phyloP scores from a whole-genome alignment of 2,113 vertebrate genomes.

The Castor canadensis region DNA sequence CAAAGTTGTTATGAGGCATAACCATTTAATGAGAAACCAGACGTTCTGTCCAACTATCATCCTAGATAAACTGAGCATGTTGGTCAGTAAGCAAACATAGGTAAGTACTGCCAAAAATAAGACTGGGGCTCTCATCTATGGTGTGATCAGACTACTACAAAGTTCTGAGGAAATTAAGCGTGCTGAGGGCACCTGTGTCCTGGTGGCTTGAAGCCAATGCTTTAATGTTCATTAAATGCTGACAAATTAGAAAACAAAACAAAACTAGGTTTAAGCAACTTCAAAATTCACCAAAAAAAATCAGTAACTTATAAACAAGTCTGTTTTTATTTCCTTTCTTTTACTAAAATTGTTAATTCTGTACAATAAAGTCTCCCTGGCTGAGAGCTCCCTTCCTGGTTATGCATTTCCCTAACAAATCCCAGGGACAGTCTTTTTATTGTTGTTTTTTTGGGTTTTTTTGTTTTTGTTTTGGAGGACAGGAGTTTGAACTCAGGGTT shows the following conservation, averaged over 20 bases:
- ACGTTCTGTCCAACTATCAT: slow-evolving; percentile 91
- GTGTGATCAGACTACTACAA: slow-evolving; percentile 81
- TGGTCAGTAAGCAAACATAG: slow-evolving; percentile 92
- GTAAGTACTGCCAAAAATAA: slow-evolving; percentile 88
- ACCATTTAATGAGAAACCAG: slow-evolving; percentile 91
- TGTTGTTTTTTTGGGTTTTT: no score
- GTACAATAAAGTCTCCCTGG: not conserved
- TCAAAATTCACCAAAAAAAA: not conserved
- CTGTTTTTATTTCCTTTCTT: slow-evolving; percentile 29
- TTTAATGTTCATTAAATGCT: no score
- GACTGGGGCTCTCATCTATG: slow-evolving; percentile 87
- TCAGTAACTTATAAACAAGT: not conserved
- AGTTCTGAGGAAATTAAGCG: not conserved
- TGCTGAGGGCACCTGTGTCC: no score
- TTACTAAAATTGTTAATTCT: slow-evolving; percentile 49
- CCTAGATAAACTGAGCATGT: slow-evolving; percentile 91
- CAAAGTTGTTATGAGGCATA: slow-evolving; percentile 93
- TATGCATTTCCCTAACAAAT: slow-evolving; percentile 9
- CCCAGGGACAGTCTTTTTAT: not conserved
- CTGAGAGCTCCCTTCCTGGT: not conserved
- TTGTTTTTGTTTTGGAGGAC: no score
- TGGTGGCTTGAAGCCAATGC: no score
- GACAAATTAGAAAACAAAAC: no score
- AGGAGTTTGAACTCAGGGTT: no score
- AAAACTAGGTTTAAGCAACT: not conserved